These are phyloP conservation scores for Pangasius mekongensis DNA, from an alignment of 2,797 vertebrate species.

Conservation along the genomic window DNA sequence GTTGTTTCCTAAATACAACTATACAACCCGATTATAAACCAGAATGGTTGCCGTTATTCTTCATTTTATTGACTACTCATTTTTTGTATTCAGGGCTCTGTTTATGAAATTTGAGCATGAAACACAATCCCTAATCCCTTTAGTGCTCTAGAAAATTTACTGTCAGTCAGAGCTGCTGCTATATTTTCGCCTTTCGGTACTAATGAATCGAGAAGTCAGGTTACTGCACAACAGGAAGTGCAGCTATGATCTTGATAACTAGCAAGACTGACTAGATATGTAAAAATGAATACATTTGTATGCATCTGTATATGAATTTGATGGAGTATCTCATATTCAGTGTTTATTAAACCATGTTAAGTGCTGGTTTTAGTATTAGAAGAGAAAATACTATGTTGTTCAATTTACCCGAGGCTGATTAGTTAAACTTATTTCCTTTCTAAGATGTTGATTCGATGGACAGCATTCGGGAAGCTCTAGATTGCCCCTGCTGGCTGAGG, in stretches of 20 bases:
- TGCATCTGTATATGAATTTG: background rate
- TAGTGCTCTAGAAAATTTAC: background rate
- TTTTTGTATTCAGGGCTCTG: background rate
- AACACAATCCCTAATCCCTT: background rate
- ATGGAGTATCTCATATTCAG: background rate
- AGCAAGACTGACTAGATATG: background rate
- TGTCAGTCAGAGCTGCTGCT: background rate
- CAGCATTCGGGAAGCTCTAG: constrained; percentile 62
- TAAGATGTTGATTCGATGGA: constrained; percentile 35
- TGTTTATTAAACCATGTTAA: no score
- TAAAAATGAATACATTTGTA: background rate
- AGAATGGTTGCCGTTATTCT: constrained; percentile 18
- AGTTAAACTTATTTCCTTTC: background rate
- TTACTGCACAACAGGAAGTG: background rate
- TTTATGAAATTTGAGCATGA: background rate
- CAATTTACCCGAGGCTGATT: background rate
- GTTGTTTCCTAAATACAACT: constrained; percentile 14
- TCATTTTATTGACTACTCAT: background rate
- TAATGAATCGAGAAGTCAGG: background rate
- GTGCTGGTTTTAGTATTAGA: background rate
- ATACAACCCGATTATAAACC: constrained; percentile 8
- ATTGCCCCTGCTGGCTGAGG: constrained; percentile 71
- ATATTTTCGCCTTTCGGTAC: background rate
- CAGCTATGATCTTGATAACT: background rate
- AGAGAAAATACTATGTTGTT: background rate